A percentile compares a stretch with the other conserved stretches of the same genome.
Evolutionary conservation across 1,140 invertebrate genomes (phyloP).

Genomic region (Harlomillsia oculata): DNA sequence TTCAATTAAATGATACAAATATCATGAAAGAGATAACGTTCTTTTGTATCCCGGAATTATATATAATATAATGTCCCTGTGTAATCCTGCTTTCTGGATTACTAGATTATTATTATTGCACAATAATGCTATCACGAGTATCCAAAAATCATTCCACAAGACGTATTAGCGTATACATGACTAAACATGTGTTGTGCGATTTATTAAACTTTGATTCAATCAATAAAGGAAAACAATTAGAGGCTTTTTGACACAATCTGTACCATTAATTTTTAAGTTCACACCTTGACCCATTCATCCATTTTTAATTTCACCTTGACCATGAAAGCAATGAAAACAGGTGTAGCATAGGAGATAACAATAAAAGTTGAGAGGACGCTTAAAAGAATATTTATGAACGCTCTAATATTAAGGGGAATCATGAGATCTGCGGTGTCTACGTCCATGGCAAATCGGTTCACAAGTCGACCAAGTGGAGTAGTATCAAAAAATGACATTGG

Average conservation of each 20-base stretch:
- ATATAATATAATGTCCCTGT: no score
- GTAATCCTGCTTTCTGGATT: no score
- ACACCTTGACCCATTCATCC: no score
- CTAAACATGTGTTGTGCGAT: no score
- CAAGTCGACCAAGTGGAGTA: conserved; percentile 43
- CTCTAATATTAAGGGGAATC: conserved; percentile 42
- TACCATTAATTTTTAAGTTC: conserved; percentile 76
- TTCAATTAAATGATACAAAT: no score
- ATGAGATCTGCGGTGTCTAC: conserved; percentile 53
- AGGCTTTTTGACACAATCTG: conserved; percentile 37
- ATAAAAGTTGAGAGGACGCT: conserved; percentile 61
- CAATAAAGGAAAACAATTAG: background rate
- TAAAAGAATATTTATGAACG: conserved; percentile 40
- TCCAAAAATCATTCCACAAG: background rate
- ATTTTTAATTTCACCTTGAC: no score
- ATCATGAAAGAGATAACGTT: no score
- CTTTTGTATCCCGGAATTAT: no score
- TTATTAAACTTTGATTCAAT: background rate
- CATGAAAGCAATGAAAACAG: conserved; percentile 70
- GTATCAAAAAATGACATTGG: conserved; percentile 46
- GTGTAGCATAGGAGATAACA: conserved; percentile 81
- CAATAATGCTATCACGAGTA: background rate
- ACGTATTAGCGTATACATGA: no score
- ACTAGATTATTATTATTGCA: no score
- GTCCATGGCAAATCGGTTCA: conserved; percentile 65